Conservation (phyloP, 2,888 invertebrate genomes). For the Fabriciana adippe region DNA sequence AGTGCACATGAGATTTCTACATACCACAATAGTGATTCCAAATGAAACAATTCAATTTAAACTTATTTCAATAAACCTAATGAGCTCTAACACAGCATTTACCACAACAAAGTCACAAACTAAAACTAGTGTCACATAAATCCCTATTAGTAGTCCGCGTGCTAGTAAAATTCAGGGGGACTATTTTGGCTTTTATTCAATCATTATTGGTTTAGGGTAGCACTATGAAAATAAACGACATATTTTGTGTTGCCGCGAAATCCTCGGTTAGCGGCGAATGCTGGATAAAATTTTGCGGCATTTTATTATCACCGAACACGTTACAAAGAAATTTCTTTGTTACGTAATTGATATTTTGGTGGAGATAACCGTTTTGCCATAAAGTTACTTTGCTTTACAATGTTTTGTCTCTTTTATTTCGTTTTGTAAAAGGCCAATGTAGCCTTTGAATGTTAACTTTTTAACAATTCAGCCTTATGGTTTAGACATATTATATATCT, state of each 20-base stretch:
- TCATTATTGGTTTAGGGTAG: conserved; percentile 26
- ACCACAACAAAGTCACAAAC: not conserved
- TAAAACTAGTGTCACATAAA: conserved; percentile 2
- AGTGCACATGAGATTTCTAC: no score
- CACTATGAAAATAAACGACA: conserved; percentile 29
- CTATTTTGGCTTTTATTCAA: conserved; percentile 22
- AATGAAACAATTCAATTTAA: not conserved
- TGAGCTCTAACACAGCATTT: not conserved
- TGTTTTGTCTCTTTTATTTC: conserved; percentile 14
- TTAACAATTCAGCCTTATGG: no score
- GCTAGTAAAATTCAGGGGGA: conserved; percentile 9
- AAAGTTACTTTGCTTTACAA: conserved; percentile 20
- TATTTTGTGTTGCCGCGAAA: conserved; percentile 19
- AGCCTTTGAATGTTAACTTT: no score
- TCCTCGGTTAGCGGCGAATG: conserved; percentile 16
- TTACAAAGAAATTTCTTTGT: conserved; percentile 35
- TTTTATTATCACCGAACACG: conserved; percentile 34
- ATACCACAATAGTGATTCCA: no score
- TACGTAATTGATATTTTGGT: conserved; percentile 19
- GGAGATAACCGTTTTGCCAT: conserved; percentile 11
- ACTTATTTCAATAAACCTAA: not conserved
- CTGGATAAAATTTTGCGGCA: conserved; percentile 28
- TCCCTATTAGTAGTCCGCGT: conserved; percentile 14
- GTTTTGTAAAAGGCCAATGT: conserved; percentile 16
- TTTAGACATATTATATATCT: no score